Conservation (phyloP, 2,113 vertebrate genomes). For the Indicator maculatus region DNA sequence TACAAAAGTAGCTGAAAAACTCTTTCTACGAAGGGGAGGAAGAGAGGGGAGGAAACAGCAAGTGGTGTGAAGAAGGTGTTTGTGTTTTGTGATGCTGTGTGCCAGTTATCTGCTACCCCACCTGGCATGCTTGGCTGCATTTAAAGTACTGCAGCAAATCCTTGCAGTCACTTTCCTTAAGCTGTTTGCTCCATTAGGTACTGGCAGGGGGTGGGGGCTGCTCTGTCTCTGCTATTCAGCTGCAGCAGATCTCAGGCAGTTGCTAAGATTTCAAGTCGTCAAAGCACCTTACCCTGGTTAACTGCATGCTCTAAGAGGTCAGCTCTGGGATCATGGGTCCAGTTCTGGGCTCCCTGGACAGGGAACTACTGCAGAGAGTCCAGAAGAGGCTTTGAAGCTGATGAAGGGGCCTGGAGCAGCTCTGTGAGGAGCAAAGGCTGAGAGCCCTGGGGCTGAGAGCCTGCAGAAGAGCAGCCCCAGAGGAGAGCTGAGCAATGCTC, state of each 20-base stretch:
- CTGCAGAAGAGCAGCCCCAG: too few species aligned
- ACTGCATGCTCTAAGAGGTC: background rate
- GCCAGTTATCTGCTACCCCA: background rate
- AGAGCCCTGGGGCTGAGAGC: too few species aligned
- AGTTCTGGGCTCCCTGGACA: too few species aligned
- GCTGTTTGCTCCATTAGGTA: background rate
- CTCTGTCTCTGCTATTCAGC: background rate
- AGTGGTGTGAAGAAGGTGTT: background rate
- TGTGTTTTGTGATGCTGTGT: background rate
- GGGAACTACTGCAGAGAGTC: too few species aligned
- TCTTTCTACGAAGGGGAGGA: background rate
- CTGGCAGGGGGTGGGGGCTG: background rate
- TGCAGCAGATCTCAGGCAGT: background rate
- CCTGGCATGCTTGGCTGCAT: fast-evolving
- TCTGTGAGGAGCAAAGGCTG: too few species aligned
- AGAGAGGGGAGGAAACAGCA: background rate
- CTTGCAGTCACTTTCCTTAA: background rate
- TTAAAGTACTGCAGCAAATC: background rate
- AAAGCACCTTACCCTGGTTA: background rate
- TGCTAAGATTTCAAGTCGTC: background rate
- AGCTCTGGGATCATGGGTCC: too few species aligned
- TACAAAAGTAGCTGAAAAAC: background rate
- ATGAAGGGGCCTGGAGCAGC: too few species aligned
- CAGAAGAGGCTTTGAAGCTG: too few species aligned
- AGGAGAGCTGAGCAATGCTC: too few species aligned